phyloP scores from a whole-genome alignment of 2,797 vertebrate species.

The Myotis myotis region DNA sequence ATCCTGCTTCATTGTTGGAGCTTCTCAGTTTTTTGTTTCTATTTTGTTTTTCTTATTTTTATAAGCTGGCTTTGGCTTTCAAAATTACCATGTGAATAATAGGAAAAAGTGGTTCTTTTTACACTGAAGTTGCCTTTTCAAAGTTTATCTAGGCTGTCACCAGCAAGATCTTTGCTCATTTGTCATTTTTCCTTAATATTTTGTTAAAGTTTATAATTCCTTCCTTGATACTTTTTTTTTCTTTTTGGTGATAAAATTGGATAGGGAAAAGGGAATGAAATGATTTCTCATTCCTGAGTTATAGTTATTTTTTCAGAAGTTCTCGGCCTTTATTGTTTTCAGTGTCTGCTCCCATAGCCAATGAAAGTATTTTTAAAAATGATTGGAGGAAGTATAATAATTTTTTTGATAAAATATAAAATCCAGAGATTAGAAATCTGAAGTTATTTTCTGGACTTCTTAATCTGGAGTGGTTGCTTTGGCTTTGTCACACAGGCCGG shows the following conservation, averaged over 20 bases:
- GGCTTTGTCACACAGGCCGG: conserved; percentile 33
- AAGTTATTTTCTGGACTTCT: conserved; percentile 50
- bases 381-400: conserved; percentile 5
- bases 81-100: background rate
- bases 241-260: background rate
- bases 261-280: background rate
- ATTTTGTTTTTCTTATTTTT: background rate
- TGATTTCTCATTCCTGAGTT: conserved; percentile 40
- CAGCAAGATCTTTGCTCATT: background rate
- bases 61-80: background rate
- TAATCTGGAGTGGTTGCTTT: conserved; percentile 47
- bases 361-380: conserved; percentile 35
- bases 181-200: conserved; percentile 11
- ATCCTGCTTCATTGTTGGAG: background rate
- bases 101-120: conserved; percentile 36
- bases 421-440: conserved; percentile 42
- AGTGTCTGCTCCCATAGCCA: background rate
- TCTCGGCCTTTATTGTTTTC: background rate
- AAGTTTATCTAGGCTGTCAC: conserved; percentile 5
- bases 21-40: background rate
- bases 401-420: conserved; percentile 57
- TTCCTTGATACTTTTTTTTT: background rate
- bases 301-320: background rate
- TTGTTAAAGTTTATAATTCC: conserved; percentile 50
- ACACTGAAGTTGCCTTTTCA: background rate